phyloP scores from a whole-genome alignment of 2,888 invertebrate species.

The Tipula helvola region DNA sequence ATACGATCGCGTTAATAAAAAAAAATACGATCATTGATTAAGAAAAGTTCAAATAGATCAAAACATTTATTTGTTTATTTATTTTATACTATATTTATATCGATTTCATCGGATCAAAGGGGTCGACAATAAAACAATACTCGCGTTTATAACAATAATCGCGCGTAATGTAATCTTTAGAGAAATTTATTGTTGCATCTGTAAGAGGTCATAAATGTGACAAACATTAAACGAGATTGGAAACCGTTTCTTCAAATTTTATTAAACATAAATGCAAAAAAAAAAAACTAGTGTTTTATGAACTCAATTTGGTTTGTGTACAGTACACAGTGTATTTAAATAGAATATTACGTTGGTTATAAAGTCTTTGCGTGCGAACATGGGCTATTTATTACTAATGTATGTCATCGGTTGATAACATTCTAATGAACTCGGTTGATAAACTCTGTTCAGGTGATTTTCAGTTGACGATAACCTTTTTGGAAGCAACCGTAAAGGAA shows the following conservation, averaged over 20 bases:
- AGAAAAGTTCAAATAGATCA: background rate
- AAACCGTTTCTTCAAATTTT: background rate
- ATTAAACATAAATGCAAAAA: background rate
- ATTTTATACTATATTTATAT: background rate
- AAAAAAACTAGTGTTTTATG: background rate
- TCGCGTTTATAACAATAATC: background rate
- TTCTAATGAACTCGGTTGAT: too few relatives aligned
- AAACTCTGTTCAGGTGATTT: too few relatives aligned
- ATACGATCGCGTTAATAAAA: background rate
- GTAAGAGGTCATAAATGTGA: background rate
- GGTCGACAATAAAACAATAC: background rate
- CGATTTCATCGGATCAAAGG: background rate
- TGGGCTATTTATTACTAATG: too few relatives aligned
- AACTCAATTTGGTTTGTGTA: background rate
- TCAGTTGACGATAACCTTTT: too few relatives aligned
- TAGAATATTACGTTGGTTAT: too few relatives aligned
- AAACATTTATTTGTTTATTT: background rate
- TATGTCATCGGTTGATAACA: too few relatives aligned
- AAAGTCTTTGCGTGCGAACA: too few relatives aligned
- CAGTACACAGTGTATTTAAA: background rate
- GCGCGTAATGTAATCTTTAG: background rate
- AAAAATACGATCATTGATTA: background rate
- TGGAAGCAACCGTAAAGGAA: too few relatives aligned
- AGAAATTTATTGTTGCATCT: background rate
- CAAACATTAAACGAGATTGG: background rate